Percentiles rank a stretch among this genome's conserved stretches.
These are phyloP conservation scores for Triplophysa rosa DNA, from an alignment of 2,113 vertebrate genomes.

Conservation along the genomic window DNA sequence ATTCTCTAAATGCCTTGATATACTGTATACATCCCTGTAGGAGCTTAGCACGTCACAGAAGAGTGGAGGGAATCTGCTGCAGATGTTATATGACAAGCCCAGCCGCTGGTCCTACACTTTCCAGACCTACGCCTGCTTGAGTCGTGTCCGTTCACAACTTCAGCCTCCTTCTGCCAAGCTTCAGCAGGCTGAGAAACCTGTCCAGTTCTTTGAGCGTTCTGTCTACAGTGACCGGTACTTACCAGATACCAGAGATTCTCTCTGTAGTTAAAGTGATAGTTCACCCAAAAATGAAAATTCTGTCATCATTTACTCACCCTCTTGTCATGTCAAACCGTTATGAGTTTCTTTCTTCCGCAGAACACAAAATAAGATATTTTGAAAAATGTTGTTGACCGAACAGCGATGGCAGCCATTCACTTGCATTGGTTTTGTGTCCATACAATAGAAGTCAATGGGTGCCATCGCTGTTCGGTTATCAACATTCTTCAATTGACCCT, in stretches of 20 bases:
- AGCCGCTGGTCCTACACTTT: slow-evolving; percentile 76
- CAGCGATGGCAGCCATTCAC: too few relatives aligned
- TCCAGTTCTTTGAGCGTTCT: slow-evolving; percentile 85
- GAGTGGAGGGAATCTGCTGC: slow-evolving; percentile 77
- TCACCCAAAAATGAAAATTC: too few relatives aligned
- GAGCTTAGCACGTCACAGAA: slow-evolving; percentile 79
- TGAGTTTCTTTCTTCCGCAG: too few relatives aligned
- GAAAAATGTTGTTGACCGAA: too few relatives aligned
- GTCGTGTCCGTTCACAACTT: slow-evolving; percentile 81
- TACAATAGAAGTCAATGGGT: too few relatives aligned
- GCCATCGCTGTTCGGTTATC: too few relatives aligned
- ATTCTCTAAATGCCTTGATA: neutral
- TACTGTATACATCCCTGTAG: slow-evolving; percentile 47
- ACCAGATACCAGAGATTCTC: neutral
- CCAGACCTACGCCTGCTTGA: slow-evolving; percentile 75
- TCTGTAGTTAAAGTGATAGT: neutral
- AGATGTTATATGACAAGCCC: slow-evolving; percentile 80
- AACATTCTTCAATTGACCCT: too few relatives aligned
- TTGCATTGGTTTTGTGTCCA: too few relatives aligned
- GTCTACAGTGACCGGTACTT: slow-evolving; percentile 90
- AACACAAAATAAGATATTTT: too few relatives aligned
- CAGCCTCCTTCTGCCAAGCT: slow-evolving; percentile 63
- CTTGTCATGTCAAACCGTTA: too few relatives aligned
- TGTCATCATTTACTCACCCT: too few relatives aligned
- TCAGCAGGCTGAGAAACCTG: slow-evolving; percentile 50